A percentile compares a stretch with the other conserved stretches of the same genome.
These are phyloP conservation scores for Netelia inedita DNA, from an alignment of 2,888 invertebrate genomes.

Conservation along the genomic window DNA sequence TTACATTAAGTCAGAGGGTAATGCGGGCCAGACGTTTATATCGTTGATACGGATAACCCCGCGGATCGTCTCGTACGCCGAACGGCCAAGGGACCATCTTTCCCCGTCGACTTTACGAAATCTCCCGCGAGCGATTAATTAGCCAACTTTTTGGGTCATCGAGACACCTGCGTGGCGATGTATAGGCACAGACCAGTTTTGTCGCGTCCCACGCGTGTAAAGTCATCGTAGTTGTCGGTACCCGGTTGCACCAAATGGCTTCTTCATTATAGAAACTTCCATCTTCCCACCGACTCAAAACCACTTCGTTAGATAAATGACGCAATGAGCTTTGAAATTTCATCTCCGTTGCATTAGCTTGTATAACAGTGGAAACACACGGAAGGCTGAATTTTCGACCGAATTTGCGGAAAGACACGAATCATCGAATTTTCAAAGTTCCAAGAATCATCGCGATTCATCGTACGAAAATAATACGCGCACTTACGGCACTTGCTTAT, in stretches of 20 bases:
- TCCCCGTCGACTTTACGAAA: constrained; percentile 33
- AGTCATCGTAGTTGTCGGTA: background rate
- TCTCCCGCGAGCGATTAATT: constrained; percentile 46
- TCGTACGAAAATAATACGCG: constrained; percentile 63
- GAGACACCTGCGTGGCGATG: constrained; percentile 40
- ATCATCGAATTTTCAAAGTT: constrained; percentile 38
- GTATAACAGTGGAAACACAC: background rate
- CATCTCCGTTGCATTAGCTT: background rate
- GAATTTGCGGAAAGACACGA: constrained; percentile 41
- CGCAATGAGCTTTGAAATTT: background rate
- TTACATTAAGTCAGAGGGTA: background rate
- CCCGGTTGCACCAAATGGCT: constrained; percentile 41
- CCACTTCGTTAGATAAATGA: background rate
- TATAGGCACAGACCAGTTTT: constrained; percentile 1
- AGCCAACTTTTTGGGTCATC: constrained; percentile 50
- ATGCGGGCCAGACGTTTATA: background rate
- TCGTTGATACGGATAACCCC: constrained; percentile 12
- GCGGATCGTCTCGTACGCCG: background rate
- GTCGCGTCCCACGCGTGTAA: constrained; percentile 31
- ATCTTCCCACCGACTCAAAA: background rate
- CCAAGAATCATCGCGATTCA: constrained; percentile 49
- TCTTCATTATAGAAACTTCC: constrained; percentile 44
- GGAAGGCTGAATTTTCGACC: background rate
- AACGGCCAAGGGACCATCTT: background rate
- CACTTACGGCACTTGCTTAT: background rate